Percentiles rank a stretch among this genome's conserved stretches.
Conservation (phyloP, 2,888 invertebrate species). For the Megamerina dolium region DNA sequence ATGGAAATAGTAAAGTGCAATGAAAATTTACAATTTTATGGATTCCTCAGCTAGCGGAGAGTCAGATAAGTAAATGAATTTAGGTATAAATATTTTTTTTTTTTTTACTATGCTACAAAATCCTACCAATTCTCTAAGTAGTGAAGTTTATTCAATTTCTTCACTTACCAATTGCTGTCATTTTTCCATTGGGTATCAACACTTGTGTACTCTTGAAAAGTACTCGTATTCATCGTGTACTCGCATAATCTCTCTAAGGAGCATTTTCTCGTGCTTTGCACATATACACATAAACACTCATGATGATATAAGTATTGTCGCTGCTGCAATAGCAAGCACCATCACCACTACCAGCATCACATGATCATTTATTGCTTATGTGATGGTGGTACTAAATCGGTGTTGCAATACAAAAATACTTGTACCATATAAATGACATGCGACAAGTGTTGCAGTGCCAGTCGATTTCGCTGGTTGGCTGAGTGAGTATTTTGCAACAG, state of each 20-base stretch:
- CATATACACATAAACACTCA: not conserved
- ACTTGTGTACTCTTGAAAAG: too few relatives aligned
- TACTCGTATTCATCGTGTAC: too few relatives aligned
- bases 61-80: too few relatives aligned
- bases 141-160: too few relatives aligned
- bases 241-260: not conserved
- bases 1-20: too few relatives aligned
- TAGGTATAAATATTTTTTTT: too few relatives aligned
- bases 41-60: too few relatives aligned
- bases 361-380: not conserved
- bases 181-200: too few relatives aligned
- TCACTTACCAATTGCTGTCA: too few relatives aligned
- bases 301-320: not conserved
- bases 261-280: not conserved
- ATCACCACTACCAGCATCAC: not conserved
- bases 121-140: too few relatives aligned
- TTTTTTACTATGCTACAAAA: too few relatives aligned
- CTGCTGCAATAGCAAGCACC: not conserved
- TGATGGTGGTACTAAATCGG: not conserved
- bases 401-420: not conserved
- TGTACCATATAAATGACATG: conserved; percentile 8
- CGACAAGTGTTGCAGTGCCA: conserved; percentile 13
- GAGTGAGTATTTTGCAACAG: not conserved
- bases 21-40: too few relatives aligned
- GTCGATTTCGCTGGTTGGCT: not conserved